Evolutionary conservation across 2,113 vertebrate genomes (phyloP), one percentile per base, ranked within the genome.

Genomic region (Calcarius ornatus): DNA sequence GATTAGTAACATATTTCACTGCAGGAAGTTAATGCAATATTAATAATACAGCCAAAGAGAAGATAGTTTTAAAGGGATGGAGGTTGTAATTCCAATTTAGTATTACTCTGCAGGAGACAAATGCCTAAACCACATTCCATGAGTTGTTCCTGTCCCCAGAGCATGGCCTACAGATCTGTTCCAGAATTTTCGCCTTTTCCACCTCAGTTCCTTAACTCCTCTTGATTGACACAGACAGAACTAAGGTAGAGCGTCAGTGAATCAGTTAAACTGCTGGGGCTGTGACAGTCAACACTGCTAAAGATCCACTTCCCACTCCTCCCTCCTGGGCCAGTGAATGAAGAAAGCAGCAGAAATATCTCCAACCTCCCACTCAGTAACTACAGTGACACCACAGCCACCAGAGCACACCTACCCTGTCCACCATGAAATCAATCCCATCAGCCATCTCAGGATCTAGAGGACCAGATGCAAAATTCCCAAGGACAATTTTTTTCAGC

Each of bases 351-450:
- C 66, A 94, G 75, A 53, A 65, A 23, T 17, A 40, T 2, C 87
- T 68, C 15, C 28, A 15, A 4, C 42, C 22, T 56, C 65, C 40
- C 9, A 11, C 27, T 53, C 22, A 33, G 25, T 10, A 59, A 51
- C 11, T 38, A 18, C 6, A 33, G 61, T 7, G 54, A 42, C 25
- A 38, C 6, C 33, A 19, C 40, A 68, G 69, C 64, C 42, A 10
- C 2, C 3, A 37, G 30, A 48, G 61, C 15, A 50, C 38, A 95
- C 98, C 98, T 97, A 99, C 99, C 98, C 99, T 98, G 95, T 99
- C 99, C 75, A 99, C 99, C 99, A 99, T 99, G 97, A 99, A 99
- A 96, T 99, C 99, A 60, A 99, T 99, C 35, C 99, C 99, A 43
- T 99, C 98, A 0, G 99, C 99, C 99, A 99, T 99, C 96, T 99